phyloP scores from a whole-genome alignment of 2,888 invertebrate genomes.

The Schrankia costaestrigalis region DNA sequence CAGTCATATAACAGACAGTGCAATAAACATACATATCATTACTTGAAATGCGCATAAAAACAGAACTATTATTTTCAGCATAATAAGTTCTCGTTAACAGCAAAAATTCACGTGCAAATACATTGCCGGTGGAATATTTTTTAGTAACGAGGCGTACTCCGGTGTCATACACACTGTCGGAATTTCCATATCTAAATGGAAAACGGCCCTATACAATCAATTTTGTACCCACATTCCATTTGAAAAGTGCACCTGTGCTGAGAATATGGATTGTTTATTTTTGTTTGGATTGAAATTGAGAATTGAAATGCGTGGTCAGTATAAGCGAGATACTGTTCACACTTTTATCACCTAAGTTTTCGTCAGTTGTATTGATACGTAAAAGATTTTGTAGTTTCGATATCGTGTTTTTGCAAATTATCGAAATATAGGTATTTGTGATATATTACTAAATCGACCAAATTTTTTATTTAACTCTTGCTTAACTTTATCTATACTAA shows the following conservation, averaged over 20 bases:
- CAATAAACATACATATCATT: conserved; percentile 27
- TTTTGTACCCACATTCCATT: conserved; percentile 71
- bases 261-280: conserved; percentile 58
- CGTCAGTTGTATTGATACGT: conserved; percentile 21
- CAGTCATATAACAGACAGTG: conserved; percentile 1
- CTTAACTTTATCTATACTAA: too few relatives aligned
- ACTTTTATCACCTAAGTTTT: conserved; percentile 31
- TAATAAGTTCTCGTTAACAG: conserved; percentile 23
- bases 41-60: conserved; percentile 26
- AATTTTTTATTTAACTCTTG: too few relatives aligned
- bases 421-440: too few relatives aligned
- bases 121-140: conserved; percentile 47
- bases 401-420: conserved; percentile 6
- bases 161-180: conserved; percentile 60
- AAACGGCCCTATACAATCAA: conserved; percentile 74
- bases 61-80: conserved; percentile 19
- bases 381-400: conserved; percentile 28
- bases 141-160: conserved; percentile 43
- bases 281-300: conserved; percentile 49
- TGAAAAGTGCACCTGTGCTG: conserved; percentile 73
- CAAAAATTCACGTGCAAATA: conserved; percentile 25
- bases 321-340: conserved; percentile 17
- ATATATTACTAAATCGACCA: too few relatives aligned
- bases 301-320: conserved; percentile 48
- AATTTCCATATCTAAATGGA: conserved; percentile 79